phyloP scores from a whole-genome alignment of 2,888 invertebrate genomes.

The Psylliodes chrysocephalus region DNA sequence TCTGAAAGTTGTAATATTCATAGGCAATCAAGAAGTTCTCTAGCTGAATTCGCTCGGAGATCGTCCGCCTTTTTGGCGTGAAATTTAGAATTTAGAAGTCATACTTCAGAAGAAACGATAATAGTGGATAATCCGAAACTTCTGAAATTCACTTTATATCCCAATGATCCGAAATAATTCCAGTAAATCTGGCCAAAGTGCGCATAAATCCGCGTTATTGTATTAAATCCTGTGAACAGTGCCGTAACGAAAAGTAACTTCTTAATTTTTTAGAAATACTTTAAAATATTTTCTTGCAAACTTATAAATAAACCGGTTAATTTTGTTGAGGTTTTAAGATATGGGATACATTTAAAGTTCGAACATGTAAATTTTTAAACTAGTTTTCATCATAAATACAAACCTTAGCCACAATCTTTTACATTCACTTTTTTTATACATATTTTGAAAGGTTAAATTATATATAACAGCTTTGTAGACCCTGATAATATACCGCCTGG shows the following conservation, averaged over 20 bases:
- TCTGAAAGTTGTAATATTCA: not conserved
- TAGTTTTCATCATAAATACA: no score
- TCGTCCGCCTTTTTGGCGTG: not conserved
- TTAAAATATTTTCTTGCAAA: no score
- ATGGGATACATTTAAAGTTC: no score
- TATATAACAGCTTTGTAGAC: no score
- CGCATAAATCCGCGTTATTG: slow-evolving; percentile 34
- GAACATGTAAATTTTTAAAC: no score
- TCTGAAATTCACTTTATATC: slow-evolving; percentile 25
- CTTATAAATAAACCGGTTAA: no score
- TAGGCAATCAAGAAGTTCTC: not conserved
- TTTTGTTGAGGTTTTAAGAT: no score
- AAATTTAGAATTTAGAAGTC: slow-evolving; percentile 6
- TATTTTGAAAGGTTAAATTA: no score
- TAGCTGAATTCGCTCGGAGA: not conserved
- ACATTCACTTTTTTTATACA: no score
- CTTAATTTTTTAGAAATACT: no score
- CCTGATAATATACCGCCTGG: no score
- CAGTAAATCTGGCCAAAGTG: slow-evolving; percentile 22
- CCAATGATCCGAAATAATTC: slow-evolving; percentile 26
- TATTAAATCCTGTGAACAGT: slow-evolving; percentile 32
- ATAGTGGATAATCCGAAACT: slow-evolving; percentile 23
- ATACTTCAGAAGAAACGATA: slow-evolving; percentile 17
- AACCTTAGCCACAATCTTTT: no score
- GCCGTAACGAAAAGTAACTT: not conserved